Evolutionary conservation across 2,113 vertebrate species (phyloP).

Genomic region (Chaenocephalus aceratus): DNA sequence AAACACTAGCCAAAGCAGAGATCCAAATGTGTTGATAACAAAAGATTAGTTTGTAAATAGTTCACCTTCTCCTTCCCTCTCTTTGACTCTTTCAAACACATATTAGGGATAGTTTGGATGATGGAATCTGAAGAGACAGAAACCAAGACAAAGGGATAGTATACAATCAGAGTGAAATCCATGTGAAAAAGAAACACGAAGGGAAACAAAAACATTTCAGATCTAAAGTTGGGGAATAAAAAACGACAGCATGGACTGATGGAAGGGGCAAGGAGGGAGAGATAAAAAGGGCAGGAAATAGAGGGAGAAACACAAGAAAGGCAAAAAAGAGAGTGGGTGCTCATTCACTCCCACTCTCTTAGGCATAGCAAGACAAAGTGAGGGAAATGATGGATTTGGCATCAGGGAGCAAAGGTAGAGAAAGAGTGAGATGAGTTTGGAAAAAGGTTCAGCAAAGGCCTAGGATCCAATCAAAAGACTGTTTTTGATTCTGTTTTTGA

Average conservation of each 20-base stretch:
- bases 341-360: constrained; percentile 2
- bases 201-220: background rate
- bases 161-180: background rate
- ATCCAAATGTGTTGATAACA: no score
- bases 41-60: no score
- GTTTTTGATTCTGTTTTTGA: constrained; percentile 70
- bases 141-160: background rate
- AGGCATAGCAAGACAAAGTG: constrained; percentile 15
- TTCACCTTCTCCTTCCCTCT: no score
- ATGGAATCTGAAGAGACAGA: background rate
- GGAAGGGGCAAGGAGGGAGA: constrained; percentile 2
- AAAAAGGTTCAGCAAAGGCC: constrained; percentile 75
- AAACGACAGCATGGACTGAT: constrained; percentile 14
- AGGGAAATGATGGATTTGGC: constrained; percentile 64
- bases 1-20: no score
- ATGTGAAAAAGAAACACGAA: background rate
- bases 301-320: constrained; percentile 19
- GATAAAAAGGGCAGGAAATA: constrained; percentile 32
- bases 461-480: constrained; percentile 69
- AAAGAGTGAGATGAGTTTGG: constrained; percentile 69
- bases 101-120: no score
- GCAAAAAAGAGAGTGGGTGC: constrained; percentile 49
- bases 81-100: background rate
- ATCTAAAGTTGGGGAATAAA: constrained; percentile 7
- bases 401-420: constrained; percentile 69